phyloP scores from a whole-genome alignment of 2,888 invertebrate genomes.

The Sphaerophoria rueppellii region DNA sequence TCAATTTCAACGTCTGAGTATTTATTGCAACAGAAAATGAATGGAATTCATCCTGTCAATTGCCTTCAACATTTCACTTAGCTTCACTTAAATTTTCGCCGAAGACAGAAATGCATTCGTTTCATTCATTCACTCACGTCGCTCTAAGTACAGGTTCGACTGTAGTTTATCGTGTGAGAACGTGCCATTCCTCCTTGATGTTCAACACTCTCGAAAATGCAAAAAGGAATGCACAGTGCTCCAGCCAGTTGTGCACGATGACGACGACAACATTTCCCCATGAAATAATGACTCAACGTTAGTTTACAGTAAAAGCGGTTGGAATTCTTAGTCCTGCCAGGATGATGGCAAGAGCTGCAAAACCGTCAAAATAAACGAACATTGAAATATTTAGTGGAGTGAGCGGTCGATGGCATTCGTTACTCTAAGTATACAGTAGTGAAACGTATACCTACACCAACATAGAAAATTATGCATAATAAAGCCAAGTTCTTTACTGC shows the following conservation, averaged over 20 bases:
- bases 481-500: slow-evolving; percentile 41
- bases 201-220: slow-evolving; percentile 38
- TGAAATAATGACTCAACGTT: slow-evolving; percentile 71
- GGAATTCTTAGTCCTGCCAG: slow-evolving; percentile 14
- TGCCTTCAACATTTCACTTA: slow-evolving; percentile 59
- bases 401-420: background rate
- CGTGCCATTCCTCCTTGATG: slow-evolving; percentile 33
- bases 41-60: slow-evolving; percentile 45
- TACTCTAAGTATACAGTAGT: slow-evolving; percentile 46
- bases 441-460: slow-evolving; percentile 33
- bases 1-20: slow-evolving; percentile 1
- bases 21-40: slow-evolving; percentile 14
- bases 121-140: slow-evolving; percentile 34
- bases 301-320: slow-evolving; percentile 63
- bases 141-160: slow-evolving; percentile 18
- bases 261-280: slow-evolving; percentile 47
- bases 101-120: slow-evolving; percentile 52
- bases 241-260: slow-evolving; percentile 13
- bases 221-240: slow-evolving; percentile 35
- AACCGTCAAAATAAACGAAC: slow-evolving; percentile 70
- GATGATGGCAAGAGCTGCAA: slow-evolving; percentile 17
- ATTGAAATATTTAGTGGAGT: slow-evolving; percentile 51
- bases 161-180: slow-evolving; percentile 27
- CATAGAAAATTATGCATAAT: slow-evolving; percentile 72
- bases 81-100: slow-evolving; percentile 19